A percentile compares a stretch with the other conserved stretches of the same genome.
These are phyloP conservation scores for Embidobia sp. DNA, from an alignment of 2,888 invertebrate genomes.

Conservation along the genomic window DNA sequence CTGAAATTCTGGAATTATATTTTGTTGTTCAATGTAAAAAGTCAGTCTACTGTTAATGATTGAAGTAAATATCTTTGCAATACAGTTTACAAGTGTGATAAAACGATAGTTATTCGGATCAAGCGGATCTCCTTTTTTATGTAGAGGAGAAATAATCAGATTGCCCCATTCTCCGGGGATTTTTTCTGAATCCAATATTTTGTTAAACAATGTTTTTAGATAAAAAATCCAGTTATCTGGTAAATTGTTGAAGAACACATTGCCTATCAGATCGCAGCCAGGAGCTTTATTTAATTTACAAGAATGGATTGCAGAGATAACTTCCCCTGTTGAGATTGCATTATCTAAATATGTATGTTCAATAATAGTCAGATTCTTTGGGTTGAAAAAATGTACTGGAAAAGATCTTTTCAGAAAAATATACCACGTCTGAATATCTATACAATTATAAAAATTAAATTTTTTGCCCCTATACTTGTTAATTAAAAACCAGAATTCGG, in stretches of 20 bases:
- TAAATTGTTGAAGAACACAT: slow-evolving; percentile 21
- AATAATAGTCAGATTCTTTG: too few species aligned
- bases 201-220: slow-evolving; percentile 11
- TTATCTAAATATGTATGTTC: too few species aligned
- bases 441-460: too few species aligned
- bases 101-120: slow-evolving; percentile 14
- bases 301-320: not conserved
- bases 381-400: too few species aligned
- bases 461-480: too few species aligned
- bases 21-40: not conserved
- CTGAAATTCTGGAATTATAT: slow-evolving; percentile 4
- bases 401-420: too few species aligned
- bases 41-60: not conserved
- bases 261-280: not conserved
- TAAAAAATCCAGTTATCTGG: slow-evolving; percentile 7
- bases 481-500: too few species aligned
- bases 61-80: slow-evolving; percentile 20
- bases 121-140: slow-evolving; percentile 18
- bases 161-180: slow-evolving; percentile 4
- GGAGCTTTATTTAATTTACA: not conserved
- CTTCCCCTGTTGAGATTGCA: too few species aligned
- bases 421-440: too few species aligned
- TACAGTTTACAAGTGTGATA: slow-evolving; percentile 22
- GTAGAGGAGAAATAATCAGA: slow-evolving; percentile 19
- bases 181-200: slow-evolving; percentile 9